phyloP scores from a whole-genome alignment of 2,797 vertebrate species.

The Streptopelia turtur region DNA sequence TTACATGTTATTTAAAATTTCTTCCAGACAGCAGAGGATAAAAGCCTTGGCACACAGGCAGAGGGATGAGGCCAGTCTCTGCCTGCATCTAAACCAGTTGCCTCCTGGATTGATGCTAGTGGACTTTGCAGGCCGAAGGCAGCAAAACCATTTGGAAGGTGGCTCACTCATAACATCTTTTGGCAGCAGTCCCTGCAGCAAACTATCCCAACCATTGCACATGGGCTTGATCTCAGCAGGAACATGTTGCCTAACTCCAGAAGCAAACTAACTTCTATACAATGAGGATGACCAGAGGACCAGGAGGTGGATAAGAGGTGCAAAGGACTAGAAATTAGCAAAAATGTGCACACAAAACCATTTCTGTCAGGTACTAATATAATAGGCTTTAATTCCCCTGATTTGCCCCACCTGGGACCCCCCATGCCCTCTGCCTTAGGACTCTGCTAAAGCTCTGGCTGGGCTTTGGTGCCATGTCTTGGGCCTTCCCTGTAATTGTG shows the following conservation, averaged over 20 bases:
- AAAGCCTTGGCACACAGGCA: background rate
- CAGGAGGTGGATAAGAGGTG: background rate
- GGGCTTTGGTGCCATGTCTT: background rate
- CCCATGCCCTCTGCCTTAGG: rapidly evolving
- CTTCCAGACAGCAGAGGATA: background rate
- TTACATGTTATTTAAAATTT: background rate
- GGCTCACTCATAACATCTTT: background rate
- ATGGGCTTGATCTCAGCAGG: background rate
- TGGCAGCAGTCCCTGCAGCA: background rate
- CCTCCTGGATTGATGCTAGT: background rate
- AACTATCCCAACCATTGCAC: background rate
- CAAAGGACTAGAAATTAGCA: background rate
- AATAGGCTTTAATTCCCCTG: background rate
- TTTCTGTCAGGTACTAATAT: background rate
- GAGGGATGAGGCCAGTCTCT: background rate
- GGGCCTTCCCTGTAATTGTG: background rate
- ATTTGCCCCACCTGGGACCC: background rate
- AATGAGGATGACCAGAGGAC: background rate
- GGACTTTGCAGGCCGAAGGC: background rate
- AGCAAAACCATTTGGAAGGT: background rate
- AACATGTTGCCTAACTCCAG: background rate
- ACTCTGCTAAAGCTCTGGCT: background rate
- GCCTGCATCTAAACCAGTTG: background rate
- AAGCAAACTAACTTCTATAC: background rate
- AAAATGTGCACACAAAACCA: background rate